Percentiles rank a stretch among this genome's conserved stretches.
These are phyloP conservation scores for Thrips palmi DNA, from an alignment of 1,140 invertebrate genomes.

Conservation along the genomic window DNA sequence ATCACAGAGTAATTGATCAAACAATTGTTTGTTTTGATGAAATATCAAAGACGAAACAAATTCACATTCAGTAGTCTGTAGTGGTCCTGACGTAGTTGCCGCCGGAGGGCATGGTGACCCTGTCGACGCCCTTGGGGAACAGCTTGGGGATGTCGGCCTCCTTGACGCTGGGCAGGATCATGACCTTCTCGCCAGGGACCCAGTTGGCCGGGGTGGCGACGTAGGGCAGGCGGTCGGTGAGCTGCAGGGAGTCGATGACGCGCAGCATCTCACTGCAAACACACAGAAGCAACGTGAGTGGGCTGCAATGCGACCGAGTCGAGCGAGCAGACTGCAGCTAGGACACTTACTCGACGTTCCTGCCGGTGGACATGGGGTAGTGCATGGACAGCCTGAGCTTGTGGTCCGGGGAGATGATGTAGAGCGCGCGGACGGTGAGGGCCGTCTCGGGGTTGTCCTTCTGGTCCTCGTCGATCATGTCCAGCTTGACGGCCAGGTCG, in stretches of 20 bases:
- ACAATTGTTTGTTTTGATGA: too few relatives aligned
- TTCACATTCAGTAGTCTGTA: conserved; percentile 37
- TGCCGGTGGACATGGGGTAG: conserved; percentile 78
- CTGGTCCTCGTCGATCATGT: conserved; percentile 74
- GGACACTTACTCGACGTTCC: conserved; percentile 70
- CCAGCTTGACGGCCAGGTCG: conserved; percentile 53
- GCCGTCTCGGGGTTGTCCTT: conserved; percentile 47
- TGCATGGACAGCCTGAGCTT: conserved; percentile 69
- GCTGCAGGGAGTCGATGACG: conserved; percentile 72
- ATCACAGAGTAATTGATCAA: too few relatives aligned
- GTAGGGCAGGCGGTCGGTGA: conserved; percentile 47
- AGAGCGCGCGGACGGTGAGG: conserved; percentile 65
- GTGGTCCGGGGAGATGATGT: conserved; percentile 74
- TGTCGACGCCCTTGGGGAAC: conserved; percentile 49
- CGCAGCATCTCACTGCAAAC: conserved; percentile 70
- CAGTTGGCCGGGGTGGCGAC: conserved; percentile 78
- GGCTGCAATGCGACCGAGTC: neutral
- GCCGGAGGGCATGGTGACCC: conserved; percentile 51
- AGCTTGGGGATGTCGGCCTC: conserved; percentile 44
- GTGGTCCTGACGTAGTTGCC: conserved; percentile 60
- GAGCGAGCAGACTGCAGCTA: neutral
- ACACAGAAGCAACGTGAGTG: neutral
- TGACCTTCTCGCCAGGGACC: conserved; percentile 57
- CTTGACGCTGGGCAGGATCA: conserved; percentile 53
- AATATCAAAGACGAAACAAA: too few relatives aligned